A percentile compares a stretch with the other conserved stretches of the same genome.
These are phyloP conservation scores for Siphamia tubifer DNA, from an alignment of 2,113 vertebrate genomes.

Conservation along the genomic window DNA sequence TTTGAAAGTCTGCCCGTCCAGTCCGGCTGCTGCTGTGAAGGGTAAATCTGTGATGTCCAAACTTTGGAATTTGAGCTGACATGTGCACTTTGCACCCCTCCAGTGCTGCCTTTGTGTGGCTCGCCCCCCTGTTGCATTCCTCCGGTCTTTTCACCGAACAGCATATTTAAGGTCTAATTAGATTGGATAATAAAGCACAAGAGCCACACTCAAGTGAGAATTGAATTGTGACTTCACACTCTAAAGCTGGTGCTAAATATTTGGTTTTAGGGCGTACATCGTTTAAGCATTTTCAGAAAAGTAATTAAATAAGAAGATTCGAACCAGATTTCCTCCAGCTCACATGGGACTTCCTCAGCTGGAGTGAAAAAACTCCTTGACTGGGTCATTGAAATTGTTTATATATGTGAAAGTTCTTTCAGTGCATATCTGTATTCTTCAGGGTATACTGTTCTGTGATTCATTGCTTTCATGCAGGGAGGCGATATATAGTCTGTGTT, in stretches of 20 bases:
- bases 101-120: constrained; percentile 49
- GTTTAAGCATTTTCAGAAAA: background rate
- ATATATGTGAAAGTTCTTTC: constrained; percentile 27
- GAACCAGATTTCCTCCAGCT: background rate
- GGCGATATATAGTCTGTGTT: constrained; percentile 35
- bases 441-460: constrained; percentile 36
- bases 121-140: constrained; percentile 39
- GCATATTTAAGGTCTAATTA: constrained; percentile 54
- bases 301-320: constrained; percentile 29
- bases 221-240: background rate
- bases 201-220: constrained; percentile 13
- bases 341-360: constrained; percentile 25
- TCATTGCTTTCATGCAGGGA: constrained; percentile 24
- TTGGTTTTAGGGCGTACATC: background rate
- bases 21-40: constrained; percentile 22
- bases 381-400: constrained; percentile 39
- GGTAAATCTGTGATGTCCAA: constrained; percentile 60
- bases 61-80: constrained; percentile 73
- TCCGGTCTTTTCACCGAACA: constrained; percentile 43
- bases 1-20: constrained; percentile 44
- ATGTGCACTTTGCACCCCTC: constrained; percentile 66
- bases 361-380: constrained; percentile 38
- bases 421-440: constrained; percentile 24
- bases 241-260: background rate
- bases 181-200: constrained; percentile 55